Conservation (phyloP, 2,888 invertebrate genomes). For the Electrophaes corylata region DNA sequence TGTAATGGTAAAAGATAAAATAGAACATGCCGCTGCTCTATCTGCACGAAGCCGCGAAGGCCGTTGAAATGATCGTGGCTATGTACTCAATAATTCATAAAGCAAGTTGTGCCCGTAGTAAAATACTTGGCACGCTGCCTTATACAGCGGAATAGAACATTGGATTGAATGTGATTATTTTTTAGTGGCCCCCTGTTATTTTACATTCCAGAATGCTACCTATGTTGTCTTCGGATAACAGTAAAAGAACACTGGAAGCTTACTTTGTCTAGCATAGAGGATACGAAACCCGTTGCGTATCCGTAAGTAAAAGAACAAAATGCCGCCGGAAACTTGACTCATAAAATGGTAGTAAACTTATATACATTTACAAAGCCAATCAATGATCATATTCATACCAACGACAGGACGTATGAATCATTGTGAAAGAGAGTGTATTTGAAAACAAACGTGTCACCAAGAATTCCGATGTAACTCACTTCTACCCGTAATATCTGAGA, state of each 20-base stretch:
- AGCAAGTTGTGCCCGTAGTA: constrained; percentile 32
- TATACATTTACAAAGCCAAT: constrained; percentile 50
- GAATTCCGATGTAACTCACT: background rate
- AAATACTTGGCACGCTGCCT: constrained; percentile 32
- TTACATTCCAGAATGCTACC: constrained; percentile 22
- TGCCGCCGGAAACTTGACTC: constrained; percentile 62
- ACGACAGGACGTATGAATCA: constrained; percentile 61
- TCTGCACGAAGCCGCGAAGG: constrained; percentile 46
- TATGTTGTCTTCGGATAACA: constrained; percentile 32
- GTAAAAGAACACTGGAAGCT: constrained; percentile 22
- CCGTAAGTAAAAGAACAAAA: constrained; percentile 40
- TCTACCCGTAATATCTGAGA: background rate
- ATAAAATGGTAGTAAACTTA: constrained; percentile 44
- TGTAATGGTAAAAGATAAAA: constrained; percentile 57
- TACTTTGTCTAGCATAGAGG: constrained; percentile 30
- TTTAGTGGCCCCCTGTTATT: constrained; percentile 24
- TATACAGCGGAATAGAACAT: constrained; percentile 14
- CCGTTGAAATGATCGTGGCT: constrained; percentile 49
- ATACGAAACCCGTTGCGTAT: constrained; percentile 40
- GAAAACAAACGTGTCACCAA: constrained; percentile 16
- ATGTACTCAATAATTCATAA: constrained; percentile 51
- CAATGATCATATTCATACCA: constrained; percentile 57
- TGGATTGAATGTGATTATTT: constrained; percentile 28
- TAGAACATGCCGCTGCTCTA: constrained; percentile 45
- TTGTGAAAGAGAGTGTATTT: constrained; percentile 39